Evolutionary conservation across 2,113 vertebrate genomes (phyloP).

Genomic region (Pongo abelii): DNA sequence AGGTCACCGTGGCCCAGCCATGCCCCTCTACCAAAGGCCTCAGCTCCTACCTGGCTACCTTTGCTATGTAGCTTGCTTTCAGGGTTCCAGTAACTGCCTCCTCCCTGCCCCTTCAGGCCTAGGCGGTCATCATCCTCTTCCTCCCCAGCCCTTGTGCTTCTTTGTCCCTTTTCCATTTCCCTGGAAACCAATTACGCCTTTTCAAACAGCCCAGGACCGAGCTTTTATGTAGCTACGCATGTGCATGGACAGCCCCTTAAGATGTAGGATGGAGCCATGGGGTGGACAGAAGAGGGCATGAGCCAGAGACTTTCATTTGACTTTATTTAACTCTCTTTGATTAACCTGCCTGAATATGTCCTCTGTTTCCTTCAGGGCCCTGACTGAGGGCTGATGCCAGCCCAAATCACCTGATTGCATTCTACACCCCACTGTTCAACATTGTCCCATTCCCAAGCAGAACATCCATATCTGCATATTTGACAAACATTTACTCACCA

Average conservation of each 20-base stretch:
- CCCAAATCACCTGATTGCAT: not conserved
- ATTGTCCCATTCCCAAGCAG: not conserved
- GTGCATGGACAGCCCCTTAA: fast-evolving
- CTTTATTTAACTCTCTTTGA: not conserved
- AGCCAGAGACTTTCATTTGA: fast-evolving
- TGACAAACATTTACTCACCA: not conserved
- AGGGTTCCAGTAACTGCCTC: too few relatives aligned
- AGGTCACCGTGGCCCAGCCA: not conserved
- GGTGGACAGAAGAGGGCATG: fast-evolving
- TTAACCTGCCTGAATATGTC: not conserved
- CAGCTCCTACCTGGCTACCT: not conserved
- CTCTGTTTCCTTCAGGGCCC: not conserved
- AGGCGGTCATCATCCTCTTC: fast-evolving
- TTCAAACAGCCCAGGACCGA: not conserved
- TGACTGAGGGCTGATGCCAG: too few relatives aligned
- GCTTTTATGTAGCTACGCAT: fast-evolving
- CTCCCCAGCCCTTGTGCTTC: not conserved
- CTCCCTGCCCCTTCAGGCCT: too few relatives aligned
- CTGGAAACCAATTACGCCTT: not conserved
- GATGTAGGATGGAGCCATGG: not conserved
- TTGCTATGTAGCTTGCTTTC: not conserved
- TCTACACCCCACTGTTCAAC: fast-evolving
- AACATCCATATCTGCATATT: not conserved
- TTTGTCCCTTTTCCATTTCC: not conserved
- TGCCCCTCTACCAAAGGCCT: not conserved